phyloP scores from a whole-genome alignment of 2,888 invertebrate genomes.

The Cetonia aurata region DNA sequence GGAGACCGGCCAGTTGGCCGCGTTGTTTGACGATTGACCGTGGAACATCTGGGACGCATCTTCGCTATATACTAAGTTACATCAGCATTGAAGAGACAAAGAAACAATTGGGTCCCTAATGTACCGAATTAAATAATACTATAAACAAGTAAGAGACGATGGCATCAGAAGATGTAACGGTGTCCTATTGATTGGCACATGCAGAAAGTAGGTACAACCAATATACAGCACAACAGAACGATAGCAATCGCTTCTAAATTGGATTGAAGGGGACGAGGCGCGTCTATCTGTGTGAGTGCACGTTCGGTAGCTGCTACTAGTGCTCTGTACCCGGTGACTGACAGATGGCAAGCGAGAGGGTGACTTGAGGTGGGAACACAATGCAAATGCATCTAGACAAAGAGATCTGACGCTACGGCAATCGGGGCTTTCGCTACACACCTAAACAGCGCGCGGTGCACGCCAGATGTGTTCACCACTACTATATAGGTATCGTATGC shows the following conservation, averaged over 20 bases:
- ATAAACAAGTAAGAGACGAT: constrained; percentile 34
- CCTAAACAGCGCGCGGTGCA: constrained; percentile 46
- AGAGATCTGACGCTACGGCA: constrained; percentile 60
- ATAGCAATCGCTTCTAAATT: constrained; percentile 67
- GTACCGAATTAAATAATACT: constrained; percentile 2
- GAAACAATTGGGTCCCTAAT: too few relatives aligned
- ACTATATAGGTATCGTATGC: too few relatives aligned
- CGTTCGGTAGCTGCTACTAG: constrained; percentile 17
- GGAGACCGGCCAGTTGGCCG: constrained; percentile 31
- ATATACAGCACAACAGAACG: constrained; percentile 51
- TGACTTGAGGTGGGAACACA: constrained; percentile 66
- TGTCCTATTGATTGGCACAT: constrained; percentile 60
- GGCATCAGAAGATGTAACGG: constrained; percentile 22
- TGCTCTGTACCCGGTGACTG: constrained; percentile 61
- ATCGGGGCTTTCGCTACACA: constrained; percentile 50
- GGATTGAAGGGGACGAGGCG: constrained; percentile 61
- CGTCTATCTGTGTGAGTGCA: constrained; percentile 41
- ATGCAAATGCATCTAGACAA: constrained; percentile 67
- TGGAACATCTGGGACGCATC: constrained; percentile 23
- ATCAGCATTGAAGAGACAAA: not conserved
- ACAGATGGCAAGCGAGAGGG: constrained; percentile 66
- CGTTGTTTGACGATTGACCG: constrained; percentile 22
- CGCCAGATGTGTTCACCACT: constrained; percentile 65
- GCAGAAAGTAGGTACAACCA: constrained; percentile 3
- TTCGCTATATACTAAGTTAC: constrained; percentile 3